Conservation (phyloP, 2,797 vertebrate species). For the Sphenopsis melanotis region DNA sequence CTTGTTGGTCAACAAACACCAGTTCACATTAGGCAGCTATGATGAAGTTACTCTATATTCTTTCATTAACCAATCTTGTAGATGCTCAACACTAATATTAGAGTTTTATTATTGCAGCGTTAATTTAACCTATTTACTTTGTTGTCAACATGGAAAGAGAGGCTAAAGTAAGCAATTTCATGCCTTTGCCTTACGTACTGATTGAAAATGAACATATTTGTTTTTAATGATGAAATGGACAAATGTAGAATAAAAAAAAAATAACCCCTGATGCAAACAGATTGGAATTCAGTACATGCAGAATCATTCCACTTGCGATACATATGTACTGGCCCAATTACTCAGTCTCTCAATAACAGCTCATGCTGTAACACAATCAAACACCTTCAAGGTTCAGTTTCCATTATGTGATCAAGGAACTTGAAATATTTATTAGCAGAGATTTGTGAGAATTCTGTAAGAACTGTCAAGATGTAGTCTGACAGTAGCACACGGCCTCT, state of each 20-base stretch:
- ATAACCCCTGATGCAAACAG: background rate
- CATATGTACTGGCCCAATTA: background rate
- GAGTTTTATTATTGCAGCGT: background rate
- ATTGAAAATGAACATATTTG: background rate
- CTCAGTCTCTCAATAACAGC: background rate
- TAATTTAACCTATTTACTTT: background rate
- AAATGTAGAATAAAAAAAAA: background rate
- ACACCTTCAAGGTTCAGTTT: background rate
- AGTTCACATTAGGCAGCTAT: background rate
- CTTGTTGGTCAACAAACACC: background rate
- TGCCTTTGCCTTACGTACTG: background rate
- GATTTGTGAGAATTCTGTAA: background rate
- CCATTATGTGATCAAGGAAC: background rate
- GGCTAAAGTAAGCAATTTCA: background rate
- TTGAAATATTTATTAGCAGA: background rate
- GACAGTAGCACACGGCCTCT: background rate
- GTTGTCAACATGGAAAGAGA: background rate
- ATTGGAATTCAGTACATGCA: background rate
- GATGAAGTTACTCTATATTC: background rate
- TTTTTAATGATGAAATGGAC: background rate
- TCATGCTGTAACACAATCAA: background rate
- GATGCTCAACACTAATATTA: background rate
- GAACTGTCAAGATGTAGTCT: background rate
- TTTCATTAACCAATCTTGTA: background rate
- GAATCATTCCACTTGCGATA: background rate